Percentiles rank a stretch among this genome's conserved stretches.
Evolutionary conservation across 2,888 invertebrate genomes (phyloP).

Genomic region (Hipparchia sbordonii): DNA sequence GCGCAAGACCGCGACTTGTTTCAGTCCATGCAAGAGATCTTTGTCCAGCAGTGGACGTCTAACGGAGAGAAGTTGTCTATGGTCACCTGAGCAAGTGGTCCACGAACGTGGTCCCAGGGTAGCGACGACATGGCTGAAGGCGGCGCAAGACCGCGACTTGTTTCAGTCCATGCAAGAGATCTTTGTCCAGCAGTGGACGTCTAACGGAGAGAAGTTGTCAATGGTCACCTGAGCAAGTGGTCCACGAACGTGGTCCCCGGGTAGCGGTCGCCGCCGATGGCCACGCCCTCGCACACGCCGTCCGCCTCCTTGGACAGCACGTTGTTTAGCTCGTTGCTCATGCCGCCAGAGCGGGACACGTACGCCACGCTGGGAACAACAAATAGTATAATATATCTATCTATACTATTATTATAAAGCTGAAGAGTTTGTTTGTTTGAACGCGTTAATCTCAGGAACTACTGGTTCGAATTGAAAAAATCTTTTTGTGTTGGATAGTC

Average conservation of each 20-base stretch:
- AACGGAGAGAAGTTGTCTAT: conserved; percentile 84
- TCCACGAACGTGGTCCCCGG: conserved; percentile 99
- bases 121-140: no score
- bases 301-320: conserved; percentile 98
- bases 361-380: conserved; percentile 91
- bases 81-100: conserved; percentile 14
- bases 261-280: conserved; percentile 98
- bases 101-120: no score
- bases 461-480: no score
- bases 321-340: conserved; percentile 99
- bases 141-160: no score
- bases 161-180: conserved; percentile 71
- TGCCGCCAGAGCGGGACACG: conserved; percentile 99
- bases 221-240: conserved; percentile 97
- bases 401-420: no score
- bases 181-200: conserved; percentile 82
- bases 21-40: conserved; percentile 84
- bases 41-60: conserved; percentile 82
- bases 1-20: no score
- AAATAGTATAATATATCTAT: no score
- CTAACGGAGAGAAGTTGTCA: conserved; percentile 71
- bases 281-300: conserved; percentile 98
- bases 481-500: no score
- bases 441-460: no score
- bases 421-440: no score